Evolutionary conservation across 2,113 vertebrate genomes (phyloP), one percentile per base, ranked within the genome.

Genomic region (Gobius niger): DNA sequence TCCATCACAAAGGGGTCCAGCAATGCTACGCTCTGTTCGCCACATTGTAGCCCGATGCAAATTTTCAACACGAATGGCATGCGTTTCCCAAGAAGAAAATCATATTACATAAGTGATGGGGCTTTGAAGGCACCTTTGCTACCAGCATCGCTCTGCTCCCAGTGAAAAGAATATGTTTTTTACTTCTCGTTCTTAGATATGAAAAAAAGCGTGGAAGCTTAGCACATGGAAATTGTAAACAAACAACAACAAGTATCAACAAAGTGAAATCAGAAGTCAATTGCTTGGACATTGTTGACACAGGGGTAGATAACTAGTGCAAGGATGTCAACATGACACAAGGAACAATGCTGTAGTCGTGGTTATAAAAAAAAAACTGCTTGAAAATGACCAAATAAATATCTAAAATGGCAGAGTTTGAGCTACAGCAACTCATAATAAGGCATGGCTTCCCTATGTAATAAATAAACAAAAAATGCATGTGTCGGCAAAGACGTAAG

Each of bases 1-100:
- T 85, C 71, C 84, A 82, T 76, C 76, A 76, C 75, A 76, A 77
- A 80, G 67, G 41, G 42, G 83, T 66, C 82, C 75, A 80, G 76
- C 78, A 87, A 65, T 50, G 59, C 59, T 11, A 15, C 44, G 65
- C 50, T 67, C 68, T 11, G 41, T 13, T 59, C 49, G 44, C 54
- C 12, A 57, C 5, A 3, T 47, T 9, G 47, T 1, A 51, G 44
- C 40, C 6, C n/a, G 11, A 18, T 10, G n/a, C 44, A 44, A 5
- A 41, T 44, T 18, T 0, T 44, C 2, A 10, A 13, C 4, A 12
- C 13, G 44, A 19, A 51, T 34, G 7, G 59, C 41, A 46, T 4
- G 68, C 5, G 52, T 12, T 40, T 7, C 10, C 7, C 14, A 18
- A n/a, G 5, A 34, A 11, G 9, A 19, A 14, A 59, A 71, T 54